phyloP scores from a whole-genome alignment of 2,888 invertebrate species.

The Ramazzottius varieornatus region DNA sequence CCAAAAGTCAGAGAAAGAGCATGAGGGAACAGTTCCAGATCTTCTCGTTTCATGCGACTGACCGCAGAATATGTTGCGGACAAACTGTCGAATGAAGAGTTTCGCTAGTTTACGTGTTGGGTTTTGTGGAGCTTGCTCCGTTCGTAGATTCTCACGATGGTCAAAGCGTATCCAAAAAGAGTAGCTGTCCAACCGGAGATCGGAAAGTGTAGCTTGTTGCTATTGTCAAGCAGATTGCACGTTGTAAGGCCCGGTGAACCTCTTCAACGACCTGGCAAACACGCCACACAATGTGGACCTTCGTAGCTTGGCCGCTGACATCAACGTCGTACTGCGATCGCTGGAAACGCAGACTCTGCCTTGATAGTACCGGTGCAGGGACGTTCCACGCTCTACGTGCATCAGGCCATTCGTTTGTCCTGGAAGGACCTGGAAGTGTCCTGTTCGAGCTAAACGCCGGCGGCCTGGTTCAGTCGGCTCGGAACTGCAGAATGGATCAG shows the following conservation, averaged over 20 bases:
- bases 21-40: too few species aligned
- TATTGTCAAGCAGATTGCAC: constrained; percentile 42
- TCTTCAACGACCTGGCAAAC: constrained; percentile 49
- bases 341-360: constrained; percentile 39
- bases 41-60: too few species aligned
- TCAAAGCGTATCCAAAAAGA: neutral
- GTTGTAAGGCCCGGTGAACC: constrained; percentile 41
- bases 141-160: constrained; percentile 1
- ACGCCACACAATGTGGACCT: constrained; percentile 50
- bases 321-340: constrained; percentile 49
- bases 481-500: neutral
- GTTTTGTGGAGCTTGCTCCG: too few species aligned
- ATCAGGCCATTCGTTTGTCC: too few species aligned
- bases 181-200: neutral
- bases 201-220: constrained; percentile 13
- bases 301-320: constrained; percentile 45
- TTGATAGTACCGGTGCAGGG: neutral
- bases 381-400: too few species aligned
- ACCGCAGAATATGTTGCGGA: too few species aligned
- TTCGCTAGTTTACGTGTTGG: too few species aligned
- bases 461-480: neutral
- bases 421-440: neutral
- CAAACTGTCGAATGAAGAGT: too few species aligned
- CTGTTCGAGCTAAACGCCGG: neutral
- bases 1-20: too few species aligned